These are phyloP conservation scores for Calonectris borealis DNA, from an alignment of 2,113 vertebrate genomes.

Conservation along the genomic window DNA sequence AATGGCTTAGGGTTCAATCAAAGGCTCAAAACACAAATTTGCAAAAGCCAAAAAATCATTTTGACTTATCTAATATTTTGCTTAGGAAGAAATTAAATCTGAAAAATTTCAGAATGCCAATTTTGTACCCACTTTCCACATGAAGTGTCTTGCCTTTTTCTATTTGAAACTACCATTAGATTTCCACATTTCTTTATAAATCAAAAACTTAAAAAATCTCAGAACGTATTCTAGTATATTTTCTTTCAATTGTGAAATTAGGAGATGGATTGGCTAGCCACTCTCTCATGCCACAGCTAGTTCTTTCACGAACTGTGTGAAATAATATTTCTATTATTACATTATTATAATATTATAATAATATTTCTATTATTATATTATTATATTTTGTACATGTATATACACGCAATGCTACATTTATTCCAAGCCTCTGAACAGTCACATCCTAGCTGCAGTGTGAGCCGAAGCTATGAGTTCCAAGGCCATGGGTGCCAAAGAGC, in stretches of 20 bases:
- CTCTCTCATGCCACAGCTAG: not conserved
- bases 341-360: not conserved
- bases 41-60: not conserved
- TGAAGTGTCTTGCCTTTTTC: not conserved
- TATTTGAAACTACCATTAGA: not conserved
- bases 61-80: not conserved
- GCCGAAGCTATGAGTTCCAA: not conserved
- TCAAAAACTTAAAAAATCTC: not conserved
- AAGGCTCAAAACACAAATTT: not conserved
- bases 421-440: not conserved
- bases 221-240: not conserved
- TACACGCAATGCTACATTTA: not conserved
- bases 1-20: not conserved
- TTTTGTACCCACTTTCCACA: not conserved
- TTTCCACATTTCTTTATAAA: not conserved
- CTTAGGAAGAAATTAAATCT: not conserved
- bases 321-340: not conserved
- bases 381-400: not conserved
- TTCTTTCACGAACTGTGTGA: not conserved
- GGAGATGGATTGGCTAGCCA: not conserved
- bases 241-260: not conserved
- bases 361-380: not conserved
- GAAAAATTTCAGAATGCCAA: not conserved
- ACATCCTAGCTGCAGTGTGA: fast-evolving
- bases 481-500: not conserved